These are phyloP conservation scores for Graphium colonna DNA, from an alignment of 2,888 invertebrate genomes.

Conservation along the genomic window DNA sequence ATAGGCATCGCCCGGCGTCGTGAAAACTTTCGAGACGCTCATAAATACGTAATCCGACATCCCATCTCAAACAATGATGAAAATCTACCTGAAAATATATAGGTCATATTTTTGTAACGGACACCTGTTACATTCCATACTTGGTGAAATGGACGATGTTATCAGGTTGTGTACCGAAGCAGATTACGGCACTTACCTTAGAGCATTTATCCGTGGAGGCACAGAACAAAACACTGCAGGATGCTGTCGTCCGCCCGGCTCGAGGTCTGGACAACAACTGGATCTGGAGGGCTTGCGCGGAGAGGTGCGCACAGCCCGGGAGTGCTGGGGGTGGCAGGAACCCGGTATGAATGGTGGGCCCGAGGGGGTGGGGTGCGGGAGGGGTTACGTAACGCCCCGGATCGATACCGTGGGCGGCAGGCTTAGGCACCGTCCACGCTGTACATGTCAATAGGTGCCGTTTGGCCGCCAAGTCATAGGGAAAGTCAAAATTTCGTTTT, in stretches of 20 bases:
- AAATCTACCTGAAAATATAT: slow-evolving; percentile 2
- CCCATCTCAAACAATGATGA: neutral
- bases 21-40: neutral
- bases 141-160: neutral
- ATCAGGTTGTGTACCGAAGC: neutral
- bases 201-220: slow-evolving; percentile 58
- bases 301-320: slow-evolving; percentile 44
- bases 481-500: no score
- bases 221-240: slow-evolving; percentile 51
- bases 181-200: slow-evolving; percentile 52
- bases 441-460: slow-evolving; percentile 26
- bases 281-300: slow-evolving; percentile 42
- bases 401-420: slow-evolving; percentile 61
- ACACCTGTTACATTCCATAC: neutral
- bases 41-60: neutral
- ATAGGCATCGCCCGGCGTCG: no score
- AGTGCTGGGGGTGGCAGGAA: slow-evolving; percentile 35
- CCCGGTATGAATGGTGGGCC: slow-evolving; percentile 57
- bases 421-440: slow-evolving; percentile 47
- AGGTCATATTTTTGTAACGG: slow-evolving; percentile 17
- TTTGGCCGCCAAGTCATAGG: no score
- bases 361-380: slow-evolving; percentile 34
- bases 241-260: slow-evolving; percentile 40
- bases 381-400: slow-evolving; percentile 61
- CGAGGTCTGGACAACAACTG: slow-evolving; percentile 56